Conservation (phyloP, 37 sponge, comb jelly and placozoan species). For the Mnemiopsis leidyi region DNA sequence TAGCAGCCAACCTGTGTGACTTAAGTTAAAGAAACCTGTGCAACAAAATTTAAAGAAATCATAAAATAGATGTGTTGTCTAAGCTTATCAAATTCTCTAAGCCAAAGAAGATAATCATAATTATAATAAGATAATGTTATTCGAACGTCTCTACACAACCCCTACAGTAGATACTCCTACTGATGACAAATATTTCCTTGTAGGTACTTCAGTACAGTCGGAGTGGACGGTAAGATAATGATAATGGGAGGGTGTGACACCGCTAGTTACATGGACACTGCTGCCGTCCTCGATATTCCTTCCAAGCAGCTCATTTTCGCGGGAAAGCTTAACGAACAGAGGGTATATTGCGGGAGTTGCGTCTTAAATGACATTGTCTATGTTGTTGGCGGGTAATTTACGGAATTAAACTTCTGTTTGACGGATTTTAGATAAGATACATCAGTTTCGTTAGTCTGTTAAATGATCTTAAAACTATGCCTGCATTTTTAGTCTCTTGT, state of each 20-base stretch:
- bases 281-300: conserved; percentile 50
- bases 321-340: conserved; percentile 21
- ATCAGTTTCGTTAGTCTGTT: too few relatives aligned
- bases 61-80: too few relatives aligned
- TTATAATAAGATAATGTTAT: too few relatives aligned
- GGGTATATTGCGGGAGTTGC: conserved; percentile 35
- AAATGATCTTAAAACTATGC: not conserved
- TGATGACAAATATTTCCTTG: too few relatives aligned
- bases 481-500: not conserved
- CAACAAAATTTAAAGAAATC: too few relatives aligned
- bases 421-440: too few relatives aligned
- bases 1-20: too few relatives aligned
- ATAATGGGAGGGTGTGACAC: conserved; percentile 64
- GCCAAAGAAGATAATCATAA: not conserved
- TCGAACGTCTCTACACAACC: too few relatives aligned
- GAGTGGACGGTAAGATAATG: conserved; percentile 59
- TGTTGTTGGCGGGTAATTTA: conserved; percentile 57
- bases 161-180: too few relatives aligned
- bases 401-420: too few relatives aligned
- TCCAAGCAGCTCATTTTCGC: conserved; percentile 42
- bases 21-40: too few relatives aligned
- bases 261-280: conserved; percentile 24
- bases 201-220: conserved; percentile 48
- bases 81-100: not conserved
- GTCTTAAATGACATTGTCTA: conserved; percentile 54